phyloP scores from a whole-genome alignment of 37 sponge, comb jelly and placozoan species.

The Halisarca cf. caerulea region DNA sequence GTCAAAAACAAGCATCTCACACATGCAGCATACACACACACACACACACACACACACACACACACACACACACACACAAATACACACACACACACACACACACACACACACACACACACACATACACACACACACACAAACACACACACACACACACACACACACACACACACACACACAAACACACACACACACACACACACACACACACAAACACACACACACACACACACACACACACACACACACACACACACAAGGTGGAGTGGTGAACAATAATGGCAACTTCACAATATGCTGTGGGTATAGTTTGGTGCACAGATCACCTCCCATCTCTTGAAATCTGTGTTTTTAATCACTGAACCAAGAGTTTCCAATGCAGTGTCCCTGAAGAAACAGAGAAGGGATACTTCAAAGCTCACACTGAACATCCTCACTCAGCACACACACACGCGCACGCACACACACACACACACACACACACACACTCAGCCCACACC shows the following conservation, averaged over 20 bases:
- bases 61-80: constrained; percentile 9
- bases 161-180: background rate
- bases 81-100: background rate
- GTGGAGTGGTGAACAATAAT: background rate
- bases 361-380: constrained; percentile 58
- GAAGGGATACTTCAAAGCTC: background rate
- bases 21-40: no score
- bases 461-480: no score
- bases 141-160: background rate
- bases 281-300: no score
- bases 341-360: constrained; percentile 37
- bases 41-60: background rate
- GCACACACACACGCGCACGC: no score
- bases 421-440: no score
- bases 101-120: constrained; percentile 5
- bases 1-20: no score
- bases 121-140: background rate
- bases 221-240: background rate
- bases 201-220: constrained; percentile 9
- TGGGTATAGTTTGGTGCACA: no score
- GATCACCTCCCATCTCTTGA: constrained; percentile 84
- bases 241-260: background rate
- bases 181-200: background rate
- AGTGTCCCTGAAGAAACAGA: constrained; percentile 36
- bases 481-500: no score